Percentiles rank a stretch among this genome's conserved stretches.
phyloP scores from a whole-genome alignment of 2,113 vertebrate genomes.

The Collichthys lucidus region DNA sequence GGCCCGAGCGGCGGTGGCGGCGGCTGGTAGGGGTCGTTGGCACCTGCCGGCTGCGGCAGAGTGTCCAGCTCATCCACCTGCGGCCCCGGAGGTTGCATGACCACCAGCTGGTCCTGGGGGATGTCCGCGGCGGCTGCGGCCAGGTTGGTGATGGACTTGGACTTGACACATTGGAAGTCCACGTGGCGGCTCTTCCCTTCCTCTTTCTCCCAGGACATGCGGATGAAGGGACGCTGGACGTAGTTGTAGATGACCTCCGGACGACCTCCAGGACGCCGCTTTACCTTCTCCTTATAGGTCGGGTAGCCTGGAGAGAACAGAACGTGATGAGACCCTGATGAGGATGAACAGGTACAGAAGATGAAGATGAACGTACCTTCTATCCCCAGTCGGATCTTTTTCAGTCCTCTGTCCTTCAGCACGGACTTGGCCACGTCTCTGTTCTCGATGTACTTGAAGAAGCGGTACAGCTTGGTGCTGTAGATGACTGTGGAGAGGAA shows the following conservation, averaged over 20 bases:
- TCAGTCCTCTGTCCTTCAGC: conserved; percentile 96
- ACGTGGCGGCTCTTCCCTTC: conserved; percentile 98
- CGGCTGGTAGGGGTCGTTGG: conserved; percentile 24
- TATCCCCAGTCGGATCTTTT: conserved; percentile 97
- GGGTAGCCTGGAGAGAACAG: conserved; percentile 87
- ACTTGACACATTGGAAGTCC: conserved; percentile 98
- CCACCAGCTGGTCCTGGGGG: conserved; percentile 96
- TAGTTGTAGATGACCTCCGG: conserved; percentile 99
- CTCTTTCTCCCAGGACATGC: conserved; percentile 99
- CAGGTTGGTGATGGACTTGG: conserved; percentile 96
- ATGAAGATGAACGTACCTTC: conserved; percentile 87
- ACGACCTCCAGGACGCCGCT: conserved; percentile 93
- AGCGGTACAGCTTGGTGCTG: conserved; percentile 98
- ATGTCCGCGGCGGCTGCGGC: conserved; percentile 95
- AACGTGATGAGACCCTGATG: not conserved
- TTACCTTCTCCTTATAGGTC: conserved; percentile 98
- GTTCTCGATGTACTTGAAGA: conserved; percentile 99
- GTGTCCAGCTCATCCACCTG: conserved; percentile 97
- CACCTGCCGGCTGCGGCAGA: conserved; percentile 74
- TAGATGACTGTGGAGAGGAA: conserved; percentile 92
- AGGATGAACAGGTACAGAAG: no score
- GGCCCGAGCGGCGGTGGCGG: not conserved
- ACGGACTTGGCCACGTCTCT: conserved; percentile 97
- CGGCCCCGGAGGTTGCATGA: conserved; percentile 91
- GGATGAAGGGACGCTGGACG: conserved; percentile 96